These are phyloP conservation scores for Antennarius striatus DNA, from an alignment of 2,113 vertebrate genomes.

Conservation along the genomic window DNA sequence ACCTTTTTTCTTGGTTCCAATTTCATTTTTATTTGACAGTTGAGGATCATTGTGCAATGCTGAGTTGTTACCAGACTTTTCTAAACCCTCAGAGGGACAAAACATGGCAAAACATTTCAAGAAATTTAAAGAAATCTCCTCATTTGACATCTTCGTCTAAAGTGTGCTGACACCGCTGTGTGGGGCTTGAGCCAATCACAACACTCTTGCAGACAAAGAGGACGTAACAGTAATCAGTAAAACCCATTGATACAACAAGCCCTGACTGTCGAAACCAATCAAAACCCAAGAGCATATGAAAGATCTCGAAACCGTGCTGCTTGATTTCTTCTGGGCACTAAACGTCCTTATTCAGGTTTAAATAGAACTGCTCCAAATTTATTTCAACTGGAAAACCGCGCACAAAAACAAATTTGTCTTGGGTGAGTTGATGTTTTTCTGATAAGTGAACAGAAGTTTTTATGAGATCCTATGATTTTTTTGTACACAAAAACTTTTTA, in stretches of 20 bases:
- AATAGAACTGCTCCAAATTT: conserved; percentile 25
- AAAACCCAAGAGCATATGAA: conserved; percentile 27
- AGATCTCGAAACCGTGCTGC: neutral
- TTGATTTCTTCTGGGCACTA: conserved; percentile 34
- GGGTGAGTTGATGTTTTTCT: no score
- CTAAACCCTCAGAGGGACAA: neutral
- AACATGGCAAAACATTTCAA: conserved; percentile 3
- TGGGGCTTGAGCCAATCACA: conserved; percentile 35
- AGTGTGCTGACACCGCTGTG: neutral
- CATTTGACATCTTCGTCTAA: conserved; percentile 14
- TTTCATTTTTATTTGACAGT: conserved; percentile 9
- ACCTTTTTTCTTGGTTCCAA: neutral
- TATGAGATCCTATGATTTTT: no score
- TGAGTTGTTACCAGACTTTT: neutral
- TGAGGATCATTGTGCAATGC: neutral
- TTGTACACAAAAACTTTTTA: no score
- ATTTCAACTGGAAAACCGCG: conserved; percentile 12
- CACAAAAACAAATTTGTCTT: no score
- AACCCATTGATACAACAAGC: no score
- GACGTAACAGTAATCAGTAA: conserved; percentile 22
- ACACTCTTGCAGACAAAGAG: conserved; percentile 4
- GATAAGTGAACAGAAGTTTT: no score
- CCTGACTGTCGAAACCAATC: no score
- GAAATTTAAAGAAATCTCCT: neutral
- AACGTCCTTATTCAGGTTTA: conserved; percentile 31